Evolutionary conservation across 2,888 invertebrate genomes (phyloP), one percentile per base, ranked within the genome.

Genomic region (Archips xylosteana): DNA sequence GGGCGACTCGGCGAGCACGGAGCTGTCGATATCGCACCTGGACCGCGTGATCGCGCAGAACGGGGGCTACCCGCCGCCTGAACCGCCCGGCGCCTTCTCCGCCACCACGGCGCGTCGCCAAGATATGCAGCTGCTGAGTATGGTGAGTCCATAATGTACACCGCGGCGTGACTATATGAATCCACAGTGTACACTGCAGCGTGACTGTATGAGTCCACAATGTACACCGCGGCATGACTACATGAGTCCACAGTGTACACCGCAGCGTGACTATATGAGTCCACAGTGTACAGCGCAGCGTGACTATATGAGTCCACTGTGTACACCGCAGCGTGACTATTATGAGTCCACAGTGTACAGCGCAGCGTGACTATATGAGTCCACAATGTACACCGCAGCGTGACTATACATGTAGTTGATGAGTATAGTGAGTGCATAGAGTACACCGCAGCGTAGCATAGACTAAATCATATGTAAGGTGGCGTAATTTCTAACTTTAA

Each of bases 401-500:
- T 32, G 95, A 98, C n/a, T 96, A 98, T 98, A 99, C 86, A 92
- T 97, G 81, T 96, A 97, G 51, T 89, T 98, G 2, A 86, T 98
- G 9, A 96, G 97, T 81, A 97, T 97, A 90, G 96, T 96, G 8
- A 82, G 83, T 81, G 60, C 3, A 42, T 6, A 6, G 6, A 23
- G 23, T 23, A 23, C 23, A 23, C 23, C 23, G 23, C 23, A 23
- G 23, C 23, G 23, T 23, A 23, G 23, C 23, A 23, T 23, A 23
- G 23, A 23, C 23, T 23, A 23, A 23, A 23, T 23, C 23, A 23
- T 23, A 23, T n/a, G n/a, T n/a, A n/a, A n/a, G n/a, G n/a, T n/a
- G n/a, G n/a, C n/a, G n/a, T n/a, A n/a, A n/a, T n/a, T n/a, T n/a
- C n/a, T n/a, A n/a, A n/a, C n/a, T n/a, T n/a, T n/a, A n/a, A n/a